Percentiles rank a stretch among this genome's conserved stretches.
Conservation (phyloP, 2,113 vertebrate species). For the Propithecus coquereli region DNA sequence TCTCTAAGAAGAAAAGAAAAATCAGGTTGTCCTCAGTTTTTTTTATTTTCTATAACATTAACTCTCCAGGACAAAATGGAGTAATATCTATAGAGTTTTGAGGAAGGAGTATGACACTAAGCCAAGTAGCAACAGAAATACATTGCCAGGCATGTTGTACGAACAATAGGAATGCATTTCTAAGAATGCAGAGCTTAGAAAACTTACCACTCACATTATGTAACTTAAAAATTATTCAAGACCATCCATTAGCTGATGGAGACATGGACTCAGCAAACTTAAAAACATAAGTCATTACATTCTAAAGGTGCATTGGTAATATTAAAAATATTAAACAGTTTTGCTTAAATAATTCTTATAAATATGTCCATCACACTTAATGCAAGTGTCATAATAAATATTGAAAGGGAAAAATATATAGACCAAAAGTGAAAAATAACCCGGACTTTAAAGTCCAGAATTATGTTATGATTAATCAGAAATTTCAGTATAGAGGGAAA, state of each 20-base stretch:
- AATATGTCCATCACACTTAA: background rate
- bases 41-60: background rate
- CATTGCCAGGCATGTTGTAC: background rate
- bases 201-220: background rate
- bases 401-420: background rate
- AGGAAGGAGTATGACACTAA: background rate
- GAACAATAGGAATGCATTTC: background rate
- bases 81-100: background rate
- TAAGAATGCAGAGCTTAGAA: background rate
- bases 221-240: background rate
- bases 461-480: background rate
- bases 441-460: background rate
- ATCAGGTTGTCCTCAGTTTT: background rate
- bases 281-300: background rate
- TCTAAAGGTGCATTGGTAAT: background rate
- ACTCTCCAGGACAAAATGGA: background rate
- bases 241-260: background rate
- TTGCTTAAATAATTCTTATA: background rate
- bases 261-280: background rate
- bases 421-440: background rate
- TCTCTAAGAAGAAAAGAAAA: background rate
- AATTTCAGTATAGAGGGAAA: background rate
- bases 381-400: background rate
- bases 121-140: background rate
- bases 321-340: background rate